Evolutionary conservation across 30 jellyfish, hydroid and myxozoan genomes (phyloP), one percentile per base, ranked within the genome.

Genomic region (Aurelia sp.): DNA sequence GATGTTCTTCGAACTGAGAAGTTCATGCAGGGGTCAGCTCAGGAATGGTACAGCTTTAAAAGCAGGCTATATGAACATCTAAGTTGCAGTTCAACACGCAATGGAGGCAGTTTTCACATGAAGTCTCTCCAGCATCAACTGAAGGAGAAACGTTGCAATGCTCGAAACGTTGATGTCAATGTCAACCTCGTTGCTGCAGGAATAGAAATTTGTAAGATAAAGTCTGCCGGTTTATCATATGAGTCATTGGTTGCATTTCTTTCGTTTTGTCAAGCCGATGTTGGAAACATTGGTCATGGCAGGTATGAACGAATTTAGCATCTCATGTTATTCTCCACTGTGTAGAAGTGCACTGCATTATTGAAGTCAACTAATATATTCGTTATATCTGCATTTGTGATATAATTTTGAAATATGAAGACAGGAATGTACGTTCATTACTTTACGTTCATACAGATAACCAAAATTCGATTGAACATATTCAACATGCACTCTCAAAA

Each of bases 251-350:
- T 82, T 47, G 63, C 87, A n/a, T n/a, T n/a, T n/a, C n/a, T n/a
- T n/a, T n/a, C n/a, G n/a, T n/a, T n/a, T n/a, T n/a, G n/a, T n/a
- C n/a, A n/a, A n/a, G n/a, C n/a, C n/a, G n/a, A n/a, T n/a, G n/a
- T n/a, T n/a, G n/a, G n/a, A n/a, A n/a, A 61, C 87, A 75, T 75
- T 52, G 87, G 79, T 52, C 87, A 75, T 75, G 87, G 87, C 87
- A 75, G 87, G 87, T 75, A 71, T 68, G 12, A 12, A 68, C 17
- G 12, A 24, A 24, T 20, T 13, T 24, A 68, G 63, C 10, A 20
- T 30, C 7, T 20, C 35, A 10, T 68, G 63, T 68, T 35, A 13
- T 53, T 53, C n/a, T n/a, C n/a, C n/a, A n/a, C n/a, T n/a, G n/a
- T n/a, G n/a, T n/a, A n/a, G n/a, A n/a, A n/a, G n/a, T n/a, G n/a